Evolutionary conservation across 2,797 vertebrate species (phyloP), one percentile per base, ranked within the genome.

Genomic region (Poecilia gillii): DNA sequence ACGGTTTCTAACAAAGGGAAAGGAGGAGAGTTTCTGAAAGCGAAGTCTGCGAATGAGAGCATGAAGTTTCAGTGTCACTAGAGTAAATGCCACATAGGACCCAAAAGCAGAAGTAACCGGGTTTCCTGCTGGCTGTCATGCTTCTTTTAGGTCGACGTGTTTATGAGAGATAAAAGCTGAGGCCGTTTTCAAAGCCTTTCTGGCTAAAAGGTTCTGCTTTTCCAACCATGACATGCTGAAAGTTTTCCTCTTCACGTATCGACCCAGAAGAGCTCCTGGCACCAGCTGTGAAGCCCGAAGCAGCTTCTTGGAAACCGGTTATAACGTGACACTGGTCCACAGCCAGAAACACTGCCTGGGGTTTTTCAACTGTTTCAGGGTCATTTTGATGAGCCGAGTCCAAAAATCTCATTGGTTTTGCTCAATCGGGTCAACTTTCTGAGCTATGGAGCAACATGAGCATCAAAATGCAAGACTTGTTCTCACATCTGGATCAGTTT

Each of bases 81-180:
- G 12, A 66, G 70, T 45, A 3, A 9, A 4, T 28, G 14, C 16
- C 13, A 28, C 9, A 16, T 31, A 25, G 31, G 71, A 16, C 66
- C 2, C 53, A 51, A 91, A 93, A 93, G 81, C 83, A 92, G 93
- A 93, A 91, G 90, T 88, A 53, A 68, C 64, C 46, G 82, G 49
- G 41, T 53, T 85, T 87, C n/a, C 74, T 80, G 78, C 66, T 85
- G 45, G 73, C 78, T 82, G 70, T 70, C 20, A 45, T 70, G 68
- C 53, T 74, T 76, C 0, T 70, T 41, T 71, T 25, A 43, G 66
- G 41, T 23, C 23, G 46, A 12, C 39, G 6, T 81, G 81, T 84
- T 74, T 68, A 49, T 72, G 20, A 68, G 70, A 59, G 55, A 82
- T 84, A 84, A 85, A 57, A 31, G 11, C 62, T 1, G 7, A 25